Base-by-base conservation (phyloP, 2,113 vertebrate species). In the Ammodytes dubius region DNA sequence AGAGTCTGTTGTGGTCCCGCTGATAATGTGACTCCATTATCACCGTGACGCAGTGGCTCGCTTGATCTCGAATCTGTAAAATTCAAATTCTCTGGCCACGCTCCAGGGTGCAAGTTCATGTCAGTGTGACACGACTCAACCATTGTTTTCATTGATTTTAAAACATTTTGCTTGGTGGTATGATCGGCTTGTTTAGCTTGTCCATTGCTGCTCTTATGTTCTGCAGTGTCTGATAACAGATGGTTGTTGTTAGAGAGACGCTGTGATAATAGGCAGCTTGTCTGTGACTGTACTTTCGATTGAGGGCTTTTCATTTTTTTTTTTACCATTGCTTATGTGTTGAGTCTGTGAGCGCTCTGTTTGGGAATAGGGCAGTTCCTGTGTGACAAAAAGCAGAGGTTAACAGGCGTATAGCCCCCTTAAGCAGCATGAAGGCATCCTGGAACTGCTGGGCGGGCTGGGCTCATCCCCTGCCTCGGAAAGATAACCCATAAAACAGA, bases 1-100 rank as follows among this genome's bases (percentile, higher is more conserved):
- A 69, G 59, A 77, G 77, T 61, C 81, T n/a, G 59, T 80, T 76
- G 71, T 17, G 77, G 82, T 80, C 66, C 27, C 74, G 45, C 68
- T 82, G 86, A 88, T 85, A 63, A 86, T 88, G 76, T 72, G 68
- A 70, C 82, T 87, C 54, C 75, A 84, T 89, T 90, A 92, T 92
- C 69, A 86, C 66, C 52, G 74, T 67, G 78, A 84, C 91, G 83
- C 74, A 80, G 84, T 61, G 63, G 56, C 74, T 70, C 40, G 13
- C 76, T 85, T 65, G 71, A 77, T 85, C 83, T 77, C 78, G 37
- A 72, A 65, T 82, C 76, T 4, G n/a, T 27, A 79, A 60, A 72
- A 85, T 75, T 74, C 70, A 66, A 45, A 85, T 84, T 74, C 74
- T 37, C 69, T 87, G 86, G 84, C 82, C 53, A 0, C 7, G 61